Evolutionary conservation across 92 coral and sea anemone species (phyloP), one percentile per base, ranked within the genome.

Genomic region (Pocillopora grandis): DNA sequence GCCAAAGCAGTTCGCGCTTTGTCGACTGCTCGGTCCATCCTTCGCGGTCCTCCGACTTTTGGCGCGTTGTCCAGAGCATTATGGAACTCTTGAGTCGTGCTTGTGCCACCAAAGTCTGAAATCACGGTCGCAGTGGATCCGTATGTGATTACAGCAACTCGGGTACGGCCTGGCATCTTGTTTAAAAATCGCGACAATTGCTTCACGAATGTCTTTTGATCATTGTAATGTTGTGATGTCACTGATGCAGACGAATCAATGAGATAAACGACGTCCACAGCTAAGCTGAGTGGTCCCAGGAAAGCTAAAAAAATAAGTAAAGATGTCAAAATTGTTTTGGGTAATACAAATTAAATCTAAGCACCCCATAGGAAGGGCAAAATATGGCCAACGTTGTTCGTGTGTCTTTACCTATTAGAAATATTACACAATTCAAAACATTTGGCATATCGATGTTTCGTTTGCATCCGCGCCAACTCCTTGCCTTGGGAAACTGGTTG

Each of bases 221-320:
- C 73, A 1, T 8, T 12, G 31, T 80, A 81, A n/a, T 91, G 82
- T 12, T 82, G 76, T 2, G 64, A 27, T 55, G 90, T 19, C 23
- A 88, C 87, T 20, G 80, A 74, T 56, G 68, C 82, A 15, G 94
- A 91, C 55, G 94, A 88, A 80, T 91, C 94, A 55, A 91, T 57
- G 3, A 91, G 60, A 82, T 88, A 91, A 36, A 91, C 85, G 27
- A 91, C 79, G 52, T 91, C 94, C 14, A 83, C 84, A 8, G 88
- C 88, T 56, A 82, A 82, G 66, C 84, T 84, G 59, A 79, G 49
- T 15, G 92, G 92, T 1, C 85, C 92, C 15, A 84, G 76, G 20
- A 84, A 58, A 64, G 79, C 88, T 84, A 61, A 4, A n/a, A 14
- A 15, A 69, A 15, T 35, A 12, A 1, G 31, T 1, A 27, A 27